Percentiles rank a stretch among this genome's conserved stretches.
Conservation (phyloP, 2,113 vertebrate species). For the Turdus rufiventris region DNA sequence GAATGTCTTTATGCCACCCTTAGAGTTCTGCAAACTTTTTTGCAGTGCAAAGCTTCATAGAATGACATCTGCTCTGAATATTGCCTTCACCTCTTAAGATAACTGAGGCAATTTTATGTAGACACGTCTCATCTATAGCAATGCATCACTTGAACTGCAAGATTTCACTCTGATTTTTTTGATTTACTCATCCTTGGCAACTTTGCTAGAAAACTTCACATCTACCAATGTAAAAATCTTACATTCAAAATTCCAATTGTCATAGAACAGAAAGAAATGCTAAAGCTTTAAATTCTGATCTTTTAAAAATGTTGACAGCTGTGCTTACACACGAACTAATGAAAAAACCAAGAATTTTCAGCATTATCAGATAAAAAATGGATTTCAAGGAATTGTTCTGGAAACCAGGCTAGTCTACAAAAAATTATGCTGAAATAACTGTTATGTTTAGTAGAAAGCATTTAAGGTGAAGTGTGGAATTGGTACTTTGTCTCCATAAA, state of each 20-base stretch:
- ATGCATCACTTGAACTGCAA: neutral
- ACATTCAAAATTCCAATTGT: neutral
- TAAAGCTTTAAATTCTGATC: neutral
- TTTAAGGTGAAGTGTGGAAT: neutral
- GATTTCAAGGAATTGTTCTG: neutral
- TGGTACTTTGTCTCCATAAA: neutral
- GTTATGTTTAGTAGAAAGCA: neutral
- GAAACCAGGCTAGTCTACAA: neutral
- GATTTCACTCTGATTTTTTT: neutral
- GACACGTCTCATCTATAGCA: neutral
- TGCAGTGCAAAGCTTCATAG: neutral
- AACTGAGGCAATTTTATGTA: neutral
- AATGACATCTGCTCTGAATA: neutral
- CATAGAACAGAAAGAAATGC: neutral
- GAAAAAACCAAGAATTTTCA: neutral
- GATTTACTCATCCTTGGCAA: neutral
- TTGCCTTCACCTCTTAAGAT: neutral
- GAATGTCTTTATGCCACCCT: rapidly evolving
- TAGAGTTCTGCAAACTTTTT: neutral
- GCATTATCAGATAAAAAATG: rapidly evolving
- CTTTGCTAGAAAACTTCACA: neutral
- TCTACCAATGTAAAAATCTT: neutral
- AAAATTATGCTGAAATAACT: neutral
- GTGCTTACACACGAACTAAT: neutral
- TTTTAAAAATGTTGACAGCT: neutral